Conservation (phyloP, 2,113 vertebrate genomes). For the Synodontis membranacea region DNA sequence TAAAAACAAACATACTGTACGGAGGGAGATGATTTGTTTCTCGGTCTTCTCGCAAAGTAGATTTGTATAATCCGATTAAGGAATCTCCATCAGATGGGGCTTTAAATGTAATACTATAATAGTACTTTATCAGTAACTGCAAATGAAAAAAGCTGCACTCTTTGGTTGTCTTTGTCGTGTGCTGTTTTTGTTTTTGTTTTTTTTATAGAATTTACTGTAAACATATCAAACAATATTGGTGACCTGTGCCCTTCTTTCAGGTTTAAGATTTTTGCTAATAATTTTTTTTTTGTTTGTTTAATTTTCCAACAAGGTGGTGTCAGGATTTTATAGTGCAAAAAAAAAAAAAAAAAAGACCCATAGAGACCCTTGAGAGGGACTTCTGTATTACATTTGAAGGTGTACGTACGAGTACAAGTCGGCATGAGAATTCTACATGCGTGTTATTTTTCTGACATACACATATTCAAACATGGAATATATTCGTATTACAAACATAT, state of each 20-base stretch:
- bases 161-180: constrained; percentile 59
- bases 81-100: constrained; percentile 18
- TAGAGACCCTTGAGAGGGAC: constrained; percentile 35
- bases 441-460: constrained; percentile 17
- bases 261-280: neutral
- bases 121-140: constrained; percentile 16
- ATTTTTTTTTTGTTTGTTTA: constrained; percentile 16
- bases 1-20: neutral
- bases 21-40: neutral
- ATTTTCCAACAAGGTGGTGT: constrained; percentile 14
- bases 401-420: constrained; percentile 15
- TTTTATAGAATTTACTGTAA: constrained; percentile 35
- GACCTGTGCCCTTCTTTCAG: neutral
- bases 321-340: constrained; percentile 33
- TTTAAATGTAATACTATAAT: constrained; percentile 25
- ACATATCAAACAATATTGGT: neutral
- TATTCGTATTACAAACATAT: constrained; percentile 36
- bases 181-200: constrained; percentile 32
- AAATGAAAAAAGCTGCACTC: constrained; percentile 50
- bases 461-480: constrained; percentile 23
- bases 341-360: constrained; percentile 7
- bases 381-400: constrained; percentile 17
- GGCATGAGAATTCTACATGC: constrained; percentile 15
- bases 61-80: constrained; percentile 25
- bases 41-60: neutral